Evolutionary conservation across 2,113 vertebrate species (phyloP).

Genomic region (Crotalus helleri): DNA sequence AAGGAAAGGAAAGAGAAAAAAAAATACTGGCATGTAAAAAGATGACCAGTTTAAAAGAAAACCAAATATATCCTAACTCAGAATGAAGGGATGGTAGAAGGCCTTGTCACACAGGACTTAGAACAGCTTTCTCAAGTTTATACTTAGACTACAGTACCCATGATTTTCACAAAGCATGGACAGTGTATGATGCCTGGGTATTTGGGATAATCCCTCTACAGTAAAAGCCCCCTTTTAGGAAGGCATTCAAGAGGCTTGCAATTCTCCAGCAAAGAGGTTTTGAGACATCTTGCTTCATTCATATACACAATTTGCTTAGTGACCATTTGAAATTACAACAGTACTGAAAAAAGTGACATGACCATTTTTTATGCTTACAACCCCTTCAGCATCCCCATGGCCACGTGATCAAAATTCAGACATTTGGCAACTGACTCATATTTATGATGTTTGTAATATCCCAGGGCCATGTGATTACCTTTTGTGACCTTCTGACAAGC

Average conservation of each 20-base stretch:
- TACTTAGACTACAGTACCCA: not conserved
- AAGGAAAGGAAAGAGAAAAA: not conserved
- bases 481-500: not conserved
- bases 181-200: not conserved
- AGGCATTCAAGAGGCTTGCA: not conserved
- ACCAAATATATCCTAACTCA: not conserved
- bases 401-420: not conserved
- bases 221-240: not conserved
- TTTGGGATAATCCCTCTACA: not conserved
- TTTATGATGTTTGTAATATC: not conserved
- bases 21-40: not conserved
- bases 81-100: not conserved
- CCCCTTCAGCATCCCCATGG: not conserved
- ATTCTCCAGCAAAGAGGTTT: not conserved
- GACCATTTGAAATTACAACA: not conserved
- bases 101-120: not conserved
- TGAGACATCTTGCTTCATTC: not conserved
- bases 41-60: not conserved
- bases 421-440: not conserved
- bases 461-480: not conserved
- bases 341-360: not conserved
- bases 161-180: not conserved
- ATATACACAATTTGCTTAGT: not conserved
- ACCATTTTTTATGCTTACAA: not conserved
- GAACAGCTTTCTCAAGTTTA: not conserved